phyloP scores from a whole-genome alignment of 2,113 vertebrate genomes.

The Amphiprion ocellaris region DNA sequence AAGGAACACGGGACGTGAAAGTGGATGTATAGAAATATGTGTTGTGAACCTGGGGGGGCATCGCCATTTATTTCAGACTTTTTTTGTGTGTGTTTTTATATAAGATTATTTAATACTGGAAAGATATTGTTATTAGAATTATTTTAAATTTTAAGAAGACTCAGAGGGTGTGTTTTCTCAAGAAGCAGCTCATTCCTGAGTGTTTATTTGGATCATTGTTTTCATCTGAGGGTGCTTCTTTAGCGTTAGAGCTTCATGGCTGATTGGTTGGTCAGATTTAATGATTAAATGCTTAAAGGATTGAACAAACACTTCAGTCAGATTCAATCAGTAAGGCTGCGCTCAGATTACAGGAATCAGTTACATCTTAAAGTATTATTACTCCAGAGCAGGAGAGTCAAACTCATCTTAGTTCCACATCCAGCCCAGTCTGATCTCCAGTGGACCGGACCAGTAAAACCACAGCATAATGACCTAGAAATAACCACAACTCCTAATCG shows the following conservation, averaged over 20 bases:
- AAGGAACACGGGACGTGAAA: constrained; percentile 19
- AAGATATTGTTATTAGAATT: constrained; percentile 83
- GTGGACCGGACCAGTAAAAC: too few relatives aligned
- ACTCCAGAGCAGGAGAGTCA: too few relatives aligned
- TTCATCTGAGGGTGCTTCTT: background rate
- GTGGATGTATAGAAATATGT: constrained; percentile 61
- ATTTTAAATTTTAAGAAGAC: constrained; percentile 76
- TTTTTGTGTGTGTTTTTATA: constrained; percentile 82
- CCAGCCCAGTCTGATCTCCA: too few relatives aligned
- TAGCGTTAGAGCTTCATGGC: background rate
- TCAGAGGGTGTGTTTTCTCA: constrained; percentile 35
- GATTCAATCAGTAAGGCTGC: background rate
- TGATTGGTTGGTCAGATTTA: constrained; percentile 8
- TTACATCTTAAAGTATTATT: too few relatives aligned
- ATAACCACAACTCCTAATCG: too few relatives aligned
- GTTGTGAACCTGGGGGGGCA: constrained; percentile 51
- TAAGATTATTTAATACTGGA: constrained; percentile 88
- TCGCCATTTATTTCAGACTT: constrained; percentile 73
- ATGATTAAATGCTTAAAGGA: too few relatives aligned
- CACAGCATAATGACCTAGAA: too few relatives aligned
- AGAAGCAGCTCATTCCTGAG: background rate
- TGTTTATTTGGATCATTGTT: constrained; percentile 20
- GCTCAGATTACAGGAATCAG: background rate
- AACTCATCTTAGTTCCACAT: too few relatives aligned
- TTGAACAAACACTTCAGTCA: background rate